These are phyloP conservation scores for Galbula dea DNA, from an alignment of 2,113 vertebrate species.

Conservation along the genomic window DNA sequence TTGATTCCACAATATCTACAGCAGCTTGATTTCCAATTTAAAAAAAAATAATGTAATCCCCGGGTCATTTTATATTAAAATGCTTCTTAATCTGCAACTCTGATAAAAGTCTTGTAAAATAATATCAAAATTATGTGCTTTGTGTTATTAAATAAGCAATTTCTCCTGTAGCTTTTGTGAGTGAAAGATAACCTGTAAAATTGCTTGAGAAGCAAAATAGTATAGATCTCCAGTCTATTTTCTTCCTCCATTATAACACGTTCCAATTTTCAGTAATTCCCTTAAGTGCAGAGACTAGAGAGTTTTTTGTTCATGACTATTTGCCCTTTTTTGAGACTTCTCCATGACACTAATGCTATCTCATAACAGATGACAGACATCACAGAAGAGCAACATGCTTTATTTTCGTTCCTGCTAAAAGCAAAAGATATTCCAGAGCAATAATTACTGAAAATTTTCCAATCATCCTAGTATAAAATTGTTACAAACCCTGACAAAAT, in stretches of 20 bases:
- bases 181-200: background rate
- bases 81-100: background rate
- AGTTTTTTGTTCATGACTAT: background rate
- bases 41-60: accelerated
- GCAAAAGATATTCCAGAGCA: background rate
- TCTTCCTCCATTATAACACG: background rate
- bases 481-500: background rate
- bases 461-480: background rate
- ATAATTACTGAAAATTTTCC: background rate
- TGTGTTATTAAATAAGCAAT: background rate
- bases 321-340: background rate
- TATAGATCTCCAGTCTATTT: background rate
- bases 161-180: background rate
- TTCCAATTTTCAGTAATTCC: background rate
- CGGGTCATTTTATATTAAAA: background rate
- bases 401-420: background rate
- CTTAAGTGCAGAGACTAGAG: background rate
- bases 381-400: background rate
- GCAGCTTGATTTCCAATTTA: background rate
- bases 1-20: background rate
- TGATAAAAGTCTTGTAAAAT: background rate
- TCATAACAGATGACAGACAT: background rate
- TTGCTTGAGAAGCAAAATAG: background rate
- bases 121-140: background rate
- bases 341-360: background rate